Evolutionary conservation across 2,797 vertebrate species (phyloP), one percentile per base, ranked within the genome.

Genomic region (Sebastes melanostomus): DNA sequence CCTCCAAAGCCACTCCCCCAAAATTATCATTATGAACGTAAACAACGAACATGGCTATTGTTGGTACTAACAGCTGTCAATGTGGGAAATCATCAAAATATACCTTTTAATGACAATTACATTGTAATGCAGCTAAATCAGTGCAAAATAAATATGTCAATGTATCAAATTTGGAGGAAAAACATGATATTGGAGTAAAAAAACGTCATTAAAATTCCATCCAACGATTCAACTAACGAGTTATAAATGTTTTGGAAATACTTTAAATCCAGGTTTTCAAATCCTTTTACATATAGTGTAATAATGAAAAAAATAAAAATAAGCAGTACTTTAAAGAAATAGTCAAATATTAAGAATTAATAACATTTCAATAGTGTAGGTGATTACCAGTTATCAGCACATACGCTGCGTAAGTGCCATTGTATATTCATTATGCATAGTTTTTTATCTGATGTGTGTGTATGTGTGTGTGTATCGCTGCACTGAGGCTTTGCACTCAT

Each of bases 391-490:
- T 24, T n/a, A 29, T 22, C n/a, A 11, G 16, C 60, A 25, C 12
- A 78, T 29, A 12, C 1, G 22, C 22, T 0, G 60, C 68, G 58
- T 10, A 78, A 8, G 29, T 30, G n/a, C 50, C 10, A 29, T 55
- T 10, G 20, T 59, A 2, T 54, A 54, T 80, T 56, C n/a, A 71
- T 66, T 46, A 46, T 20, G 27, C 14, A 16, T 46, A 9, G 11
- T 55, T 36, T 62, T 54, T 68, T 27, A 38, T 67, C 38, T 50
- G 6, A 34, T 18, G 81, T 34, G 81, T 34, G 32, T 62, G 81
- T 32, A 8, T 62, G 76, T 32, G 32, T 62, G 72, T 62, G 81
- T 25, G 32, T 30, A 7, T 34, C 6, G 12, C 42, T 67, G n/a
- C 29, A 22, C 27, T 6, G 22, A 66, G 30, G 29, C 65, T 63